These are phyloP conservation scores for Acrobasis consociella DNA, from an alignment of 2,888 invertebrate species.

Conservation along the genomic window DNA sequence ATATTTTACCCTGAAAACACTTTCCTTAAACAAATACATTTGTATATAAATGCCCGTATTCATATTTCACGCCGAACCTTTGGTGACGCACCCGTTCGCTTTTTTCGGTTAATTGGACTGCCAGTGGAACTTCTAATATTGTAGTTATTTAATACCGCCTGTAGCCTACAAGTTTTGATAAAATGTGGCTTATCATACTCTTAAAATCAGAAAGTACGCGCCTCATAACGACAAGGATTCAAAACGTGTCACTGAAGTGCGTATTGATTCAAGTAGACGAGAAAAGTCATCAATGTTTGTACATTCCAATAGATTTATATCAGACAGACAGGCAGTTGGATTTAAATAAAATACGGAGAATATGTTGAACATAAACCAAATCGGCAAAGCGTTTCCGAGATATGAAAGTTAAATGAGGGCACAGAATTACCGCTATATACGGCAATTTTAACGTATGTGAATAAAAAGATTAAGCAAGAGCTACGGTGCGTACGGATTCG, in stretches of 20 bases:
- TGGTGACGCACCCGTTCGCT: not conserved
- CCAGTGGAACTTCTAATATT: not conserved
- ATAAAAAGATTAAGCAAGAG: not conserved
- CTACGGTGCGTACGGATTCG: not conserved
- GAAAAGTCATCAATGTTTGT: too few relatives aligned
- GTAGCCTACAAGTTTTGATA: too few relatives aligned
- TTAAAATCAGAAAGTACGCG: too few relatives aligned
- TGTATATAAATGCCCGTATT: slow-evolving; percentile 7
- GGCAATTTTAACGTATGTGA: not conserved
- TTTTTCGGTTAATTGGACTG: not conserved
- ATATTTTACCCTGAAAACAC: slow-evolving; percentile 1
- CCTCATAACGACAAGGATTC: too few relatives aligned
- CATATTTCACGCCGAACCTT: slow-evolving; percentile 10
- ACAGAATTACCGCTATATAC: not conserved
- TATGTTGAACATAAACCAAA: too few relatives aligned
- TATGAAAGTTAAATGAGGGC: not conserved
- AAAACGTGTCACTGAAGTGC: too few relatives aligned
- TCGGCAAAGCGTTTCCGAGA: too few relatives aligned
- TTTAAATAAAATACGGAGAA: too few relatives aligned
- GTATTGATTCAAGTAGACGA: too few relatives aligned
- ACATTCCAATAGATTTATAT: too few relatives aligned
- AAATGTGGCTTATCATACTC: too few relatives aligned
- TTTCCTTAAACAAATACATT: slow-evolving; percentile 16
- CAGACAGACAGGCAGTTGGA: too few relatives aligned
- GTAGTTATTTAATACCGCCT: not conserved